Conservation (phyloP, 2,888 invertebrate genomes). For the Trissolcus brochymenae region DNA sequence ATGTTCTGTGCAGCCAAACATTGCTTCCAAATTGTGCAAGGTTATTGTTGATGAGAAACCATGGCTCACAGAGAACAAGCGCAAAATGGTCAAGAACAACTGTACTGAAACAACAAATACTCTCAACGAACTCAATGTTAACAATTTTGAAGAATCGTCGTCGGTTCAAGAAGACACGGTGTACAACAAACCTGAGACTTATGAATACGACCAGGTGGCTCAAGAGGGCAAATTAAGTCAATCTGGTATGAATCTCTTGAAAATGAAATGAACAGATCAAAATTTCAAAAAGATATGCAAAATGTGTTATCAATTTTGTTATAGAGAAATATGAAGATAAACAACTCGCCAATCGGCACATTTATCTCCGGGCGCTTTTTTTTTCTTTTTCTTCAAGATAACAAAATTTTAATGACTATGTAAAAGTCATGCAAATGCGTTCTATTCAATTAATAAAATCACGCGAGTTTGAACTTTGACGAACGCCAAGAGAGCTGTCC, state of each 20-base stretch:
- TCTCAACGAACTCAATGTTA: constrained; percentile 62
- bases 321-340: too few species aligned
- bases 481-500: background rate
- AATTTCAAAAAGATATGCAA: background rate
- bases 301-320: too few species aligned
- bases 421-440: background rate
- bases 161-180: constrained; percentile 43
- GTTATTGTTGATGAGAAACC: constrained; percentile 70
- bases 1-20: constrained; percentile 65
- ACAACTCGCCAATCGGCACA: background rate
- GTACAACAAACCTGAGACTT: constrained; percentile 58
- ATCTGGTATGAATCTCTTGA: constrained; percentile 35
- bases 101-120: constrained; percentile 66
- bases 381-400: background rate
- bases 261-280: background rate
- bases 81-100: constrained; percentile 69
- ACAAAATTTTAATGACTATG: too few species aligned
- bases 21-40: constrained; percentile 65
- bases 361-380: background rate
- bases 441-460: background rate
- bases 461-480: background rate
- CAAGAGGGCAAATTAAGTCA: constrained; percentile 62
- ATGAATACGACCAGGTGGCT: constrained; percentile 66
- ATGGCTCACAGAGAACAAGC: constrained; percentile 63
- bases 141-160: constrained; percentile 38